Conservation (phyloP, 2,888 invertebrate species). For the Panopea generosa region DNA sequence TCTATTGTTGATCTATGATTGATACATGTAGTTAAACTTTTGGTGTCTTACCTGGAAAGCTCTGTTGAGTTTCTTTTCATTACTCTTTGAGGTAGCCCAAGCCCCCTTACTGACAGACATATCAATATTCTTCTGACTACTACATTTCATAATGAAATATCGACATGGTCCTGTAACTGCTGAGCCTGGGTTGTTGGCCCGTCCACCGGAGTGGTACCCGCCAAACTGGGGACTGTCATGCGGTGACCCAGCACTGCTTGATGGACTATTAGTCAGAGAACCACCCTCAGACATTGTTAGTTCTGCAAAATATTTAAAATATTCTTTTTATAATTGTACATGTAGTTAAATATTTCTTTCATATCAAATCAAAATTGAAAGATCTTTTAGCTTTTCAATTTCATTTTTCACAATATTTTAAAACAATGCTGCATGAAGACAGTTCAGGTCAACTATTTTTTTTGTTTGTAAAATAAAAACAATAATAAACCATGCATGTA, state of each 20-base stretch:
- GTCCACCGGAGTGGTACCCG: constrained; percentile 46
- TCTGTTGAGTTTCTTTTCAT: constrained; percentile 88
- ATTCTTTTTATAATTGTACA: too few relatives aligned
- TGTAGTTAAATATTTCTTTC: too few relatives aligned
- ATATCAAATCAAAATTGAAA: too few relatives aligned
- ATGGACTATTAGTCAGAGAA: constrained; percentile 41
- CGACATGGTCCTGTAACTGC: constrained; percentile 39
- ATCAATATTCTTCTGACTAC: constrained; percentile 87
- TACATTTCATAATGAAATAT: constrained; percentile 89
- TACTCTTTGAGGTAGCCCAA: constrained; percentile 88
- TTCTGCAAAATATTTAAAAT: too few relatives aligned
- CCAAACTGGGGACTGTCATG: constrained; percentile 69
- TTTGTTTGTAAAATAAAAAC: too few relatives aligned
- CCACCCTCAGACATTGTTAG: constrained; percentile 16
- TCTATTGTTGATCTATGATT: too few relatives aligned
- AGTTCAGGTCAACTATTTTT: too few relatives aligned
- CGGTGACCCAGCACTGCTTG: constrained; percentile 67
- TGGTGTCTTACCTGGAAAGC: constrained; percentile 87
- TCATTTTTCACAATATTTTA: too few relatives aligned
- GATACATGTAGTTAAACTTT: too few relatives aligned
- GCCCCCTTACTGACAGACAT: constrained; percentile 87
- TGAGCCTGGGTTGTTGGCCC: constrained; percentile 50
- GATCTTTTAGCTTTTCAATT: too few relatives aligned
- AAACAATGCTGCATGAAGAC: too few relatives aligned
- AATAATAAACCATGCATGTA: too few relatives aligned